Conservation (phyloP, 2,113 vertebrate genomes). For the Lota lota region DNA sequence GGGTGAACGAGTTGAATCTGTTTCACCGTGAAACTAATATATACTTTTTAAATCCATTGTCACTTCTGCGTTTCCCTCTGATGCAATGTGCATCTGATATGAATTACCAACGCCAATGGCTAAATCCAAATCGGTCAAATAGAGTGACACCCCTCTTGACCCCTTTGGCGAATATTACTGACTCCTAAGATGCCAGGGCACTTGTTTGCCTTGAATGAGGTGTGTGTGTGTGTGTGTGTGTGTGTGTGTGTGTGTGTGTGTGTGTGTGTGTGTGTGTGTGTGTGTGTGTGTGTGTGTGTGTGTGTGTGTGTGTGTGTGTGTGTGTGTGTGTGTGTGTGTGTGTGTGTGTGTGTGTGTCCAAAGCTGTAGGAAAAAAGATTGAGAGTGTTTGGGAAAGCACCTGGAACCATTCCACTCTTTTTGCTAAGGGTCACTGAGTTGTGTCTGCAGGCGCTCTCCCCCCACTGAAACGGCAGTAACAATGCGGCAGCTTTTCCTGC, state of each 20-base stretch:
- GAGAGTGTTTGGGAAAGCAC: slow-evolving; percentile 70
- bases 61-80: not conserved
- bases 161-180: slow-evolving; percentile 53
- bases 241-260: no score
- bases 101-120: not conserved
- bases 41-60: not conserved
- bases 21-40: not conserved
- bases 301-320: no score
- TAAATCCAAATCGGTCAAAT: not conserved
- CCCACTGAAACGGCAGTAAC: slow-evolving; percentile 68
- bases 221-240: no score
- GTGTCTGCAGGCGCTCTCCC: slow-evolving; percentile 71
- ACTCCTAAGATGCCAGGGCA: slow-evolving; percentile 34
- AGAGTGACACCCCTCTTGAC: slow-evolving; percentile 23
- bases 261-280: not conserved
- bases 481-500: slow-evolving; percentile 64
- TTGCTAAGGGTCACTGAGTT: slow-evolving; percentile 74
- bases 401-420: slow-evolving; percentile 73
- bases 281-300: no score
- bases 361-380: slow-evolving; percentile 61
- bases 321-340: slow-evolving; percentile 35
- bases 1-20: slow-evolving; percentile 20
- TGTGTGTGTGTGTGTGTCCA: slow-evolving; percentile 42
- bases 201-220: slow-evolving; percentile 36
- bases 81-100: no score